phyloP scores from a whole-genome alignment of 2,888 invertebrate genomes.

The Conus canariensis region DNA sequence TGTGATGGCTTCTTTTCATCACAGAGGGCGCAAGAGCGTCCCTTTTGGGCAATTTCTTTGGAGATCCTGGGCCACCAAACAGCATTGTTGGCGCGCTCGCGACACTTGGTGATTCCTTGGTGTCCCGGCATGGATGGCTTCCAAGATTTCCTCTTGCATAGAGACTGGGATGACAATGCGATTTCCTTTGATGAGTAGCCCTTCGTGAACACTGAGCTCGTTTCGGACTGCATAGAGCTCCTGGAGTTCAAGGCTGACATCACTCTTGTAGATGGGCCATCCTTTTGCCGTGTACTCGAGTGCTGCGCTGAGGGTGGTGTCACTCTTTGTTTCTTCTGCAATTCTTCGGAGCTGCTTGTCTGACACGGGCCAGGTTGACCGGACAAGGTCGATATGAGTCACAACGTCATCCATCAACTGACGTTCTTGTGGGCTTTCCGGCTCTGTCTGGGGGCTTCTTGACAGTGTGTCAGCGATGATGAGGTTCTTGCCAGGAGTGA shows the following conservation, averaged over 20 bases:
- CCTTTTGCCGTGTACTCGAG: neutral
- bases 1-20: neutral
- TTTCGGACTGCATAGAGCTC: neutral
- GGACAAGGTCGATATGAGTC: neutral
- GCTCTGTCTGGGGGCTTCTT: constrained; percentile 40
- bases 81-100: neutral
- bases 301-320: neutral
- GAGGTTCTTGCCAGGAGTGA: constrained; percentile 53
- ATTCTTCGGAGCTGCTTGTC: neutral
- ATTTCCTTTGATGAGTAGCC: neutral
- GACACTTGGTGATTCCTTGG: constrained; percentile 29
- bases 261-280: constrained; percentile 19
- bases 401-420: neutral
- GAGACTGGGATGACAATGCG: constrained; percentile 22
- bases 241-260: neutral
- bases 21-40: neutral
- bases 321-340: neutral
- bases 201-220: neutral
- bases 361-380: constrained; percentile 14
- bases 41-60: constrained; percentile 13
- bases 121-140: constrained; percentile 26
- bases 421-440: neutral
- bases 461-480: constrained; percentile 55
- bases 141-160: constrained; percentile 20
- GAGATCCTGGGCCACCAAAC: constrained; percentile 32